Conservation (phyloP, 2,797 vertebrate species). For the Manis javanica region DNA sequence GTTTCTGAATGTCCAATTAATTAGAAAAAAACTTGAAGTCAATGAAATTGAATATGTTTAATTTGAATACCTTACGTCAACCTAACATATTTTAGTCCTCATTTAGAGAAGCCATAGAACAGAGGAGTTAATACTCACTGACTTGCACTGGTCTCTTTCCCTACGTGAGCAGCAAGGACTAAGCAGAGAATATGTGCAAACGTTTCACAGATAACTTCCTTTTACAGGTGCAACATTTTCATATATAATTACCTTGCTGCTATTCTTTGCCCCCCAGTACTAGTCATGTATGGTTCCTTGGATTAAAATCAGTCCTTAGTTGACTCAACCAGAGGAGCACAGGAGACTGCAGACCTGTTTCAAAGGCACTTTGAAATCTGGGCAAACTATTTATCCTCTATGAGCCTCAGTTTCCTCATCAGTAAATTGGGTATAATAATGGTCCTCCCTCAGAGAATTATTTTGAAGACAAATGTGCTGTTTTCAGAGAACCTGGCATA, state of each 20-base stretch:
- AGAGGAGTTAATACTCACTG: not conserved
- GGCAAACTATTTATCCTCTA: not conserved
- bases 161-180: not conserved
- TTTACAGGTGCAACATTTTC: not conserved
- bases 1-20: conserved; percentile 59
- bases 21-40: conserved; percentile 28
- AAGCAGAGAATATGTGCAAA: not conserved
- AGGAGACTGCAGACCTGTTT: not conserved
- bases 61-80: conserved; percentile 58
- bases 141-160: not conserved
- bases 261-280: not conserved
- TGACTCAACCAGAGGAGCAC: not conserved
- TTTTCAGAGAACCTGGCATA: not conserved
- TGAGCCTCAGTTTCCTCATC: not conserved
- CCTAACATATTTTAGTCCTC: not conserved
- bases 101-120: not conserved
- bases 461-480: not conserved
- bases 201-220: not conserved
- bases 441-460: not conserved
- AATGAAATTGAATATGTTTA: conserved; percentile 64
- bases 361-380: not conserved
- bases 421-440: not conserved
- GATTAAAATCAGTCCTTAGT: not conserved
- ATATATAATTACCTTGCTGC: not conserved
- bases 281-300: not conserved